A percentile compares a stretch with the other conserved stretches of the same genome.
phyloP scores from a whole-genome alignment of 2,797 vertebrate species.

The Phataginus tetradactyla region DNA sequence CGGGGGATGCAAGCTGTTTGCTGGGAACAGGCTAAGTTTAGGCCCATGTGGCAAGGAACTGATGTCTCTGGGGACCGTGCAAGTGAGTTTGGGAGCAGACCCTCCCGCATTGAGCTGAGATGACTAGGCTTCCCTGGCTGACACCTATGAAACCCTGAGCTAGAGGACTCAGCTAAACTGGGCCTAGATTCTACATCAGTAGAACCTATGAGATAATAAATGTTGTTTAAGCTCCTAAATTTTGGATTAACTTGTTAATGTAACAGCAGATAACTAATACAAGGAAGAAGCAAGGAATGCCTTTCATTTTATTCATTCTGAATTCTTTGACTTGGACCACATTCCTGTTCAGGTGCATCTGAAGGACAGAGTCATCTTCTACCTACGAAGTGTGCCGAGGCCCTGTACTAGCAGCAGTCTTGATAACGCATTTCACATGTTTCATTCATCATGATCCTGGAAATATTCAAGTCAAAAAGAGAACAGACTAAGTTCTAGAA shows the following conservation, averaged over 20 bases:
- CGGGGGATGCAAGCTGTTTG: neutral
- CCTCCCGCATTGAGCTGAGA: neutral
- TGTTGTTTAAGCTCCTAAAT: neutral
- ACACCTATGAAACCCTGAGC: neutral
- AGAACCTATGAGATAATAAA: neutral
- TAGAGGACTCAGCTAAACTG: neutral
- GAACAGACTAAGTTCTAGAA: neutral
- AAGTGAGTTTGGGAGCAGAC: neutral
- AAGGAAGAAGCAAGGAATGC: neutral
- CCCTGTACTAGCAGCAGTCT: neutral
- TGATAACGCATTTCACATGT: neutral
- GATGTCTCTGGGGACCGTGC: neutral
- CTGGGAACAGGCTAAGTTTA: neutral
- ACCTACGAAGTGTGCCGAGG: too few relatives aligned
- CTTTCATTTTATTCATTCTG: neutral
- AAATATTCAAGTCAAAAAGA: neutral
- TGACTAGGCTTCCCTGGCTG: neutral
- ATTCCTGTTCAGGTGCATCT: neutral
- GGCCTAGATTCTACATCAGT: neutral
- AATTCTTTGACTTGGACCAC: neutral
- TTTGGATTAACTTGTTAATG: neutral
- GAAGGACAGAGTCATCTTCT: neutral
- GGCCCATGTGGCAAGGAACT: neutral
- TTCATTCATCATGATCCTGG: neutral
- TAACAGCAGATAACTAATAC: neutral